phyloP scores from a whole-genome alignment of 2,797 vertebrate genomes.

The Pogoniulus pusillus region DNA sequence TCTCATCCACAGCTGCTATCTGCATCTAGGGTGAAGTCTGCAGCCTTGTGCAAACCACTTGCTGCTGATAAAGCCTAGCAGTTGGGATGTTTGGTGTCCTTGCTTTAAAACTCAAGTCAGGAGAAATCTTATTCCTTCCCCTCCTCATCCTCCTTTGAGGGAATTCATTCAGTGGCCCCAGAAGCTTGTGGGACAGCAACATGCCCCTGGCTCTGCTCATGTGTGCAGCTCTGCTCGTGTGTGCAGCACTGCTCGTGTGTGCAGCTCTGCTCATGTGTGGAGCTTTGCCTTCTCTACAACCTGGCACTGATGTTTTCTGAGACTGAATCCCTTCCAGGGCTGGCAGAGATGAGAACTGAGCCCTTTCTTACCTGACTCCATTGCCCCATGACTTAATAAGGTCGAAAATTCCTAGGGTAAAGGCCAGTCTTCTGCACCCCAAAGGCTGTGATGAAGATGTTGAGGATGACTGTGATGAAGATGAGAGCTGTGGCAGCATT shows the following conservation, averaged over 20 bases:
- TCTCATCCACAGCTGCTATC: background rate
- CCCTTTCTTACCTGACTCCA: slow-evolving; percentile 41
- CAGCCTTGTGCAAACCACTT: background rate
- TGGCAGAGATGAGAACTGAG: background rate
- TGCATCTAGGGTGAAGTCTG: rapidly evolving
- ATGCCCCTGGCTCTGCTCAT: background rate
- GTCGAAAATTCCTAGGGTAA: slow-evolving; percentile 73
- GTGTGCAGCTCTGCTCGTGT: background rate
- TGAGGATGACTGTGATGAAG: slow-evolving; percentile 88
- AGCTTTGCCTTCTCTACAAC: background rate
- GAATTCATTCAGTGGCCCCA: background rate
- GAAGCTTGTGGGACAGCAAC: background rate
- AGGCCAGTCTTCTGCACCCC: slow-evolving; percentile 88
- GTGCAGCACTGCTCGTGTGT: too few species aligned
- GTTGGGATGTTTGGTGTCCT: background rate
- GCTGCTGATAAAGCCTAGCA: background rate
- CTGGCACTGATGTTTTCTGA: background rate
- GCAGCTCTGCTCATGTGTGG: background rate
- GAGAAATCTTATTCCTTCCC: background rate
- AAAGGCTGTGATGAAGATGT: slow-evolving; percentile 91
- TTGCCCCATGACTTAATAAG: slow-evolving; percentile 30
- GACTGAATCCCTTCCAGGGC: background rate
- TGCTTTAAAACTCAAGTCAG: background rate
- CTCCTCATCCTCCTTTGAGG: background rate
- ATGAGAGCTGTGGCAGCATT: slow-evolving; percentile 83